Evolutionary conservation across 1,140 invertebrate species (phyloP).

Genomic region (Drosophila obscura): DNA sequence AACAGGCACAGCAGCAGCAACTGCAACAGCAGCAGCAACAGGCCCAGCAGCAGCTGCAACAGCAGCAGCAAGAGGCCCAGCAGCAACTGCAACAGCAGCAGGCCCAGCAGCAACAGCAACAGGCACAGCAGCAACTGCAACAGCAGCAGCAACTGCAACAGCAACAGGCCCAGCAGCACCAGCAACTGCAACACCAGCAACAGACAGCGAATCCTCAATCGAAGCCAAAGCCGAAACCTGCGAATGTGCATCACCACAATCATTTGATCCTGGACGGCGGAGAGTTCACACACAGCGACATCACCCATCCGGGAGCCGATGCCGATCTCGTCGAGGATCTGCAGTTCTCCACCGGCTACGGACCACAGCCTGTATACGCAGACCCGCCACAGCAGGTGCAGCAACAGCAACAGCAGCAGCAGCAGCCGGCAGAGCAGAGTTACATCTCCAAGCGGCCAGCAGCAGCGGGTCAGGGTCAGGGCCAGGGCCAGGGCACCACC

Average conservation of each 20-base stretch:
- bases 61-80: too few species aligned
- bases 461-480: slow-evolving; percentile 19
- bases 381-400: slow-evolving; percentile 51
- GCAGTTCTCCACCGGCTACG: slow-evolving; percentile 81
- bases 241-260: slow-evolving; percentile 65
- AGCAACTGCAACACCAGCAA: too few species aligned
- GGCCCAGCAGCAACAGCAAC: too few species aligned
- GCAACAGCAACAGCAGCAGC: slow-evolving; percentile 2
- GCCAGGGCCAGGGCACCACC: slow-evolving; percentile 54
- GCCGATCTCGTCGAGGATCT: slow-evolving; percentile 79
- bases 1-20: too few species aligned
- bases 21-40: too few species aligned
- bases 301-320: slow-evolving; percentile 81
- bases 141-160: too few species aligned
- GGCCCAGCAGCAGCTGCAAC: too few species aligned
- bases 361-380: slow-evolving; percentile 72
- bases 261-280: slow-evolving; percentile 62
- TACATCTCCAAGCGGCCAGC: slow-evolving; percentile 71
- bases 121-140: too few species aligned
- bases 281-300: slow-evolving; percentile 82
- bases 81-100: too few species aligned
- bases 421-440: slow-evolving; percentile 43
- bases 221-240: slow-evolving; percentile 51
- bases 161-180: too few species aligned
- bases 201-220: slow-evolving; percentile 7